These are phyloP conservation scores for Porites evermanni DNA, from an alignment of 92 coral and sea anemone species.

Conservation along the genomic window DNA sequence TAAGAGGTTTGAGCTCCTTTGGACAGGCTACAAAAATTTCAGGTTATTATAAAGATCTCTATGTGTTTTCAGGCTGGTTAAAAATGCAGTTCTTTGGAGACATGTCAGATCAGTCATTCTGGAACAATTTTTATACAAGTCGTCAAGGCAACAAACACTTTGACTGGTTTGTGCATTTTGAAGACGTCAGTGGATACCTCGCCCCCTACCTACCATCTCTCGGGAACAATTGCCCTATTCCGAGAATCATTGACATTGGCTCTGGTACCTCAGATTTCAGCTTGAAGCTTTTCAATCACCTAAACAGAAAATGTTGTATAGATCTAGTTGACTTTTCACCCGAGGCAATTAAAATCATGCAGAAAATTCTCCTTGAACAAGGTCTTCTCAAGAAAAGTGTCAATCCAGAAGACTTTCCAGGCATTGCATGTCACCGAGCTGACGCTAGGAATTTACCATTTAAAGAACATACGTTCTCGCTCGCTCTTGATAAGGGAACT, in stretches of 20 bases:
- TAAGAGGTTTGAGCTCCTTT: too few relatives aligned
- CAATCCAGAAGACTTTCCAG: slow-evolving; percentile 17
- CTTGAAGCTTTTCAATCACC: slow-evolving; percentile 53
- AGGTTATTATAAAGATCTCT: neutral
- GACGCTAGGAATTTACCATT: slow-evolving; percentile 74
- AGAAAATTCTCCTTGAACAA: slow-evolving; percentile 26
- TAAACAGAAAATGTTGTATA: slow-evolving; percentile 64
- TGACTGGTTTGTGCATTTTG: slow-evolving; percentile 83
- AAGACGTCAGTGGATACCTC: slow-evolving; percentile 62
- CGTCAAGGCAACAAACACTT: slow-evolving; percentile 59
- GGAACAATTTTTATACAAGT: slow-evolving; percentile 75
- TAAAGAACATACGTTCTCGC: slow-evolving; percentile 48
- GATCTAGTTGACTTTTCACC: slow-evolving; percentile 80
- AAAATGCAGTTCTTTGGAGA: slow-evolving; percentile 35
- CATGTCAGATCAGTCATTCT: slow-evolving; percentile 72
- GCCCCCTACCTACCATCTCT: slow-evolving; percentile 31
- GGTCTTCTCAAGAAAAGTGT: slow-evolving; percentile 2
- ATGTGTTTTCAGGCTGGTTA: slow-evolving; percentile 19
- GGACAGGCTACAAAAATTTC: neutral
- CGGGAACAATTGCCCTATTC: neutral
- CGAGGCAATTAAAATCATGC: slow-evolving; percentile 64
- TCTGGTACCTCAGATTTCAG: slow-evolving; percentile 87
- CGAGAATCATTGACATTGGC: slow-evolving; percentile 77
- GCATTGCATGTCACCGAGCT: slow-evolving; percentile 61
- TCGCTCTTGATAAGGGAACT: slow-evolving; percentile 85